A percentile compares a stretch with the other conserved stretches of the same genome.
Conservation (phyloP, 2,888 invertebrate genomes). For the Cloeon dipterum region DNA sequence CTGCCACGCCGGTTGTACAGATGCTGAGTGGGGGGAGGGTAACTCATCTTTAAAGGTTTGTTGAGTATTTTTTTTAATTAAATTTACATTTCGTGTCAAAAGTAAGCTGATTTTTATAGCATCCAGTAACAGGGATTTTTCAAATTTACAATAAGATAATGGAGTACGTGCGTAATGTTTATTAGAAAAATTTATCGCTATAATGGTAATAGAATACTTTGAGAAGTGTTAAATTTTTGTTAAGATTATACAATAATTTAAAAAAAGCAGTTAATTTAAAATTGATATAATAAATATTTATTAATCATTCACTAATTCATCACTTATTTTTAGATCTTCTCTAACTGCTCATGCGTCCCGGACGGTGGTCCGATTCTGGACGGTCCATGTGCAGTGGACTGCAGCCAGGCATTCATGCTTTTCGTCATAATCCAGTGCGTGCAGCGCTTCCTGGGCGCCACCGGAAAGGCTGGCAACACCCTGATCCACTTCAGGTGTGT, state of each 20-base stretch:
- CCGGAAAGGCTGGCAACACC: conserved; percentile 13
- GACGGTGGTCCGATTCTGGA: conserved; percentile 7
- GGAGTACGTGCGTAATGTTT: too few species aligned
- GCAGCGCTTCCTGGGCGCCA: conserved; percentile 13
- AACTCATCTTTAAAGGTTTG: background rate
- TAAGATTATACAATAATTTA: too few species aligned
- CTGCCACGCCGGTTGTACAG: conserved; percentile 24
- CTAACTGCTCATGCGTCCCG: conserved; percentile 6
- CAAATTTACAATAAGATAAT: too few species aligned
- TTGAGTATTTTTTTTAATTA: too few species aligned
- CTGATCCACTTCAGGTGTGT: conserved; percentile 15
- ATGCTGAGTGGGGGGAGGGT: background rate
- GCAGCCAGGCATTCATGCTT: conserved; percentile 10
- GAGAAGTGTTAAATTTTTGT: too few species aligned
- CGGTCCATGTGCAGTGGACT: conserved; percentile 11
- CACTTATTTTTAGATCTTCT: too few species aligned
- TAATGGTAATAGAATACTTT: too few species aligned
- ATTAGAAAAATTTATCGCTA: too few species aligned
- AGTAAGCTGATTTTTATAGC: conserved; percentile 6
- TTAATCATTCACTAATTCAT: too few species aligned
- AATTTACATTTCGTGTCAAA: conserved; percentile 8
- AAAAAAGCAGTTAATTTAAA: too few species aligned
- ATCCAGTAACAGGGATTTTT: background rate
- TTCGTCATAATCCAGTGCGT: conserved; percentile 12
- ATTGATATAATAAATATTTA: too few species aligned